Evolutionary conservation across 2,888 invertebrate genomes (phyloP).

Genomic region (Tetranychus piercei): DNA sequence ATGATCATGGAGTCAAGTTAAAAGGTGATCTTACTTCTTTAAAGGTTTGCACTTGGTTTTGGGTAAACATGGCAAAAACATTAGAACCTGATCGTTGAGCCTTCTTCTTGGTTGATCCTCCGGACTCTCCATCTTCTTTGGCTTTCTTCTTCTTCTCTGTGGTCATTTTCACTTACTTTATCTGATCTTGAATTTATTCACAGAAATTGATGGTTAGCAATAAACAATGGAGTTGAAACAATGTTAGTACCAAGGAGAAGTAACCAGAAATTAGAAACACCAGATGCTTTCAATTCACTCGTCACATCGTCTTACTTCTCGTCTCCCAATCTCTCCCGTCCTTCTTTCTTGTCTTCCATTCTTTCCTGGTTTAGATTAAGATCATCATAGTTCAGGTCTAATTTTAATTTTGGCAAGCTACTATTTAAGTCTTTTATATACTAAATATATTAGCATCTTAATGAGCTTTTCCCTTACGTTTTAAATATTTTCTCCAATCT

Average conservation of each 20-base stretch:
- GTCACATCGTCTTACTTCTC: not conserved
- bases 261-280: too few relatives aligned
- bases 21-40: slow-evolving; percentile 51
- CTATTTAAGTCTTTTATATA: not conserved
- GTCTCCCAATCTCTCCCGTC: not conserved
- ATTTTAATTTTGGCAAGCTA: slow-evolving; percentile 1
- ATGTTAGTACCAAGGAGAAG: too few relatives aligned
- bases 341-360: not conserved
- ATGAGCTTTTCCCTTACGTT: not conserved
- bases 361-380: not conserved
- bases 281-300: not conserved
- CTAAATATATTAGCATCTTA: not conserved
- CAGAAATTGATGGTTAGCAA: too few relatives aligned
- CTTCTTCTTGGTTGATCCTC: slow-evolving; percentile 42
- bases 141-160: slow-evolving; percentile 26
- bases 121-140: slow-evolving; percentile 22
- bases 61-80: slow-evolving; percentile 91
- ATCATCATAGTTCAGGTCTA: not conserved
- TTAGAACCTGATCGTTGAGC: slow-evolving; percentile 54
- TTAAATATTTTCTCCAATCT: not conserved
- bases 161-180: not conserved
- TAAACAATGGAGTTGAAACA: too few relatives aligned
- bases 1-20: not conserved
- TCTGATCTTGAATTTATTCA: too few relatives aligned
- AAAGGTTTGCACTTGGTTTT: slow-evolving; percentile 87